Evolutionary conservation across 2,888 invertebrate genomes (phyloP).

Genomic region (Eustalomyia histrio): DNA sequence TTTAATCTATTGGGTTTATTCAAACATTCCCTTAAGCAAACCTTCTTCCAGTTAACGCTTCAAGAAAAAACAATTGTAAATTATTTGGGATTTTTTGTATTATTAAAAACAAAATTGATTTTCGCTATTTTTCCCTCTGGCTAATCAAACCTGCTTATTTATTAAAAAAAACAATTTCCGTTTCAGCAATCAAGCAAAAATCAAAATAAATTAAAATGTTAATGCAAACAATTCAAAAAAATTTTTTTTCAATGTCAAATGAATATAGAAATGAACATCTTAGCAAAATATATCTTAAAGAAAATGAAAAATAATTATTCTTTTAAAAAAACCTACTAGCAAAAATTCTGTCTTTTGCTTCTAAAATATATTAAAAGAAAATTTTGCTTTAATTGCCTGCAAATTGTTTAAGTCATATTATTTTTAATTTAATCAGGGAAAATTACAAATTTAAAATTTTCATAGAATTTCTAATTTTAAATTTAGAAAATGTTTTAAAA

Average conservation of each 20-base stretch:
- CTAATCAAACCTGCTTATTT: neutral
- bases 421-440: no score
- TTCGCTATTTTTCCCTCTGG: neutral
- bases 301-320: no score
- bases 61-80: conserved; percentile 16
- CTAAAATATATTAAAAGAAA: no score
- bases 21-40: conserved; percentile 8
- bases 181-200: neutral
- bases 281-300: no score
- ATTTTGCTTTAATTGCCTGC: no score
- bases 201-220: neutral
- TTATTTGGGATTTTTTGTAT: conserved; percentile 1
- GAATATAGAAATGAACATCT: neutral
- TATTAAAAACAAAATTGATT: conserved; percentile 19
- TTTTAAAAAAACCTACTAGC: no score
- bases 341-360: no score
- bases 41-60: neutral
- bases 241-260: neutral
- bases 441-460: no score
- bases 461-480: no score
- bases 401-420: no score
- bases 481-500: no score
- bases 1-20: neutral
- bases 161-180: conserved; percentile 3
- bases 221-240: neutral